Conservation (phyloP, 92 coral and sea anemone species). For the Hydrozoanthus gracilis region DNA sequence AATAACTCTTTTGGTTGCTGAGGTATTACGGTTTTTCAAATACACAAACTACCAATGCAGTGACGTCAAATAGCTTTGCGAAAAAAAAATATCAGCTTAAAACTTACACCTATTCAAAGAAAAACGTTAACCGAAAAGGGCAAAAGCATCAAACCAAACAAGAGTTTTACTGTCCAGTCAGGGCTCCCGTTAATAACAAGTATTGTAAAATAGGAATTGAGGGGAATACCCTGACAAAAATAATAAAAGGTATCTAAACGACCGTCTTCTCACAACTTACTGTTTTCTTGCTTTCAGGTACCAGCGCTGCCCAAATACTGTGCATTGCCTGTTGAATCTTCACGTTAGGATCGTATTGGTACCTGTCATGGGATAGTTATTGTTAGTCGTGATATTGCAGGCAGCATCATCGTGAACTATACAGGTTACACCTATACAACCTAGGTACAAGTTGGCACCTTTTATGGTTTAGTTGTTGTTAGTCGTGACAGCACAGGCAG, state of each 20-base stretch:
- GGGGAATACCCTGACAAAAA: no score
- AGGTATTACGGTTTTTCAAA: no score
- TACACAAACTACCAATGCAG: no score
- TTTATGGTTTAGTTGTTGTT: neutral
- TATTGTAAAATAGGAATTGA: no score
- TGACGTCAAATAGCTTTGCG: no score
- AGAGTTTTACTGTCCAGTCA: no score
- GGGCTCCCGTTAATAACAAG: no score
- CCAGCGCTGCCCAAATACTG: constrained; percentile 96
- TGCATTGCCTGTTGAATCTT: constrained; percentile 97
- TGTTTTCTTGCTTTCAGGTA: constrained; percentile 88
- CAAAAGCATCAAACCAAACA: neutral
- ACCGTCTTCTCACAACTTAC: constrained; percentile 39
- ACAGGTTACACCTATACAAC: no score
- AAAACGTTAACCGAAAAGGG: neutral
- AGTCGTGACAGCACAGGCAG: neutral
- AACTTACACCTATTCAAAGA: no score
- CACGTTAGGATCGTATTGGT: constrained; percentile 92
- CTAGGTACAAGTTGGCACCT: constrained; percentile 95
- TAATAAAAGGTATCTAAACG: neutral
- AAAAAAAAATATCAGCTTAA: no score
- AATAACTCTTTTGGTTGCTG: neutral
- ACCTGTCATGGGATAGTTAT: constrained; percentile 53
- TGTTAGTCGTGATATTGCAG: neutral
- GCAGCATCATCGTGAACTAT: no score